These are phyloP conservation scores for Caenorhabditis sp. DNA, from an alignment of 2,888 invertebrate genomes.

Conservation along the genomic window DNA sequence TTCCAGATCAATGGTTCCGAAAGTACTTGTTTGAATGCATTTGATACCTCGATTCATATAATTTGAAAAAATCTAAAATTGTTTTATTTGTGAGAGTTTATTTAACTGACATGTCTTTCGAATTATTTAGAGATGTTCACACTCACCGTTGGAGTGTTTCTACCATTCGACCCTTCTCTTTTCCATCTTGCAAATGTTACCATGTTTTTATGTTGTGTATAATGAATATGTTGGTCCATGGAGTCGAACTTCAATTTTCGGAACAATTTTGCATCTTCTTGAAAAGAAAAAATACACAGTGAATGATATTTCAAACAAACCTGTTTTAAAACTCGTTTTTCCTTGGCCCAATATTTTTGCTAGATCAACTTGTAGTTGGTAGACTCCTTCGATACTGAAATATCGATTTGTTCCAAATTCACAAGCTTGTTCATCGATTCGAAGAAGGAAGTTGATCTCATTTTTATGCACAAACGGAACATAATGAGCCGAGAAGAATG, in stretches of 20 bases:
- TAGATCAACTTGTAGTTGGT: constrained; percentile 23
- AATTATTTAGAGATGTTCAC: no score
- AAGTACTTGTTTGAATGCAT: neutral
- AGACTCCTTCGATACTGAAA: constrained; percentile 3
- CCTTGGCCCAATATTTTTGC: constrained; percentile 12
- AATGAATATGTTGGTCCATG: neutral
- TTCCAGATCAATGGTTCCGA: constrained; percentile 21
- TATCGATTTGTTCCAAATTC: neutral
- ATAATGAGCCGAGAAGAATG: constrained; percentile 28
- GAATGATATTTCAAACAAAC: neutral
- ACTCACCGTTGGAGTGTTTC: neutral
- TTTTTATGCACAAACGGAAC: constrained; percentile 25
- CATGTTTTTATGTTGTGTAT: neutral
- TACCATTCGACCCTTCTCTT: neutral
- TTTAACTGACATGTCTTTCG: neutral
- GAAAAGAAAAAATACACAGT: neutral
- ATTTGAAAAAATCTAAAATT: no score
- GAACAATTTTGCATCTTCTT: neutral
- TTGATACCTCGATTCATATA: neutral
- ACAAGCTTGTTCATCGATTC: neutral
- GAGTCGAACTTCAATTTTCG: neutral
- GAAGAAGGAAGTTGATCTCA: constrained; percentile 29
- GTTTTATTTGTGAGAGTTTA: neutral
- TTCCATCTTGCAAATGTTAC: neutral
- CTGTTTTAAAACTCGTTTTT: neutral